Evolutionary conservation across 64 coral and sea anemone genomes (phyloP).

Genomic region (Exaiptasia diaphana): DNA sequence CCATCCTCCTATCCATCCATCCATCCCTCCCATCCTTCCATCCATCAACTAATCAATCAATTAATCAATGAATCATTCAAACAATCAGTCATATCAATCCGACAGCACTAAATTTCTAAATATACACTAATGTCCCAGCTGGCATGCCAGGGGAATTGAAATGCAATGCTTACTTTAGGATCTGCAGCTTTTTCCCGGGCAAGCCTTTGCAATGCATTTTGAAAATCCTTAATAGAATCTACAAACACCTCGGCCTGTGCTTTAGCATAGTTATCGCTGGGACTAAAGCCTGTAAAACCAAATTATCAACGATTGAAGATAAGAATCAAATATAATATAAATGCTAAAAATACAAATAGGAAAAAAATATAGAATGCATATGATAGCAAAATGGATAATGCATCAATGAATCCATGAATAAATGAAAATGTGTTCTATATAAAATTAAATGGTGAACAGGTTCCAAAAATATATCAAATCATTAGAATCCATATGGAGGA

Average conservation of each 20-base stretch:
- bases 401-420: no score
- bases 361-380: no score
- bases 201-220: constrained; percentile 6
- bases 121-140: not conserved
- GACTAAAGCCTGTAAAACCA: constrained; percentile 29
- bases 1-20: no score
- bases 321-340: no score
- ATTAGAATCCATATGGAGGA: no score
- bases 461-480: no score
- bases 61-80: not conserved
- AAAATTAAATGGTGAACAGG: no score
- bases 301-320: no score
- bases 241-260: constrained; percentile 56
- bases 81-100: not conserved
- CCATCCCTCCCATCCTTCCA: no score
- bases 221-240: constrained; percentile 36
- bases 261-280: constrained; percentile 5
- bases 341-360: no score
- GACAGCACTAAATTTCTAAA: not conserved
- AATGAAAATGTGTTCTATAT: no score
- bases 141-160: not conserved
- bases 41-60: not conserved
- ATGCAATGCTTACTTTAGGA: constrained; percentile 5
- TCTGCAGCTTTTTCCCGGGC: constrained; percentile 35
- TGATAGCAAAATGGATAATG: no score